Evolutionary conservation across 2,113 vertebrate species (phyloP), one percentile per base, ranked within the genome.

Genomic region (Percina caprodes): DNA sequence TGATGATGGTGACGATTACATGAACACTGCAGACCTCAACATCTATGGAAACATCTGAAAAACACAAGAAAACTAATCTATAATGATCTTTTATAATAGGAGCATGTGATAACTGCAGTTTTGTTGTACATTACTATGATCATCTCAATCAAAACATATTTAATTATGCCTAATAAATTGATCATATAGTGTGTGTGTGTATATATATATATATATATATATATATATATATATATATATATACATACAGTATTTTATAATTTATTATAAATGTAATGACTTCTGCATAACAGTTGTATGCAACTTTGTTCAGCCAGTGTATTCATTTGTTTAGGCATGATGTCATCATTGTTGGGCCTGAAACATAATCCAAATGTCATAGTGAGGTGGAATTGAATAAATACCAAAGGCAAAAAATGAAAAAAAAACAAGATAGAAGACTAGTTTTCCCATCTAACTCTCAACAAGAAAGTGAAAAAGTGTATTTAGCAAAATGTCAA

Each of bases 21-120:
- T 69, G 0, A 93, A 92, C 74, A 84, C 77, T 7, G 88, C 39
- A 0, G 88, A 91, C 6, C 60, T 92, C 66, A 91, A 70, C 21
- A 2, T 92, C 61, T 87, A 92, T 48, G 86, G 88, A 72, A 92
- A 94, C 55, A 0, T 88, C 19, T 92, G 85, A 93, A 68, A 21
- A 35, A 35, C 30, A 13, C 45, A 4, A 61, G 10, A 8, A 2
- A 35, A 56, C 4, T 7, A 33, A 58, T n/a, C 2, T 21, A 60
- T 39, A 10, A 19, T 42, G 16, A 26, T 80, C 12, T 33, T 56
- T 52, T 66, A 2, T 70, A 6, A 33, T 35, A 33, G 15, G 8
- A 2, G 0, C 2, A 42, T 42, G 13, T 52, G 14, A 19, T 30
- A n/a, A 30, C 16, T 15, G 8, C 11, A 46, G 21, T 49, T 49